Conservation (phyloP, 2,797 vertebrate species). For the Lophius americanus region DNA sequence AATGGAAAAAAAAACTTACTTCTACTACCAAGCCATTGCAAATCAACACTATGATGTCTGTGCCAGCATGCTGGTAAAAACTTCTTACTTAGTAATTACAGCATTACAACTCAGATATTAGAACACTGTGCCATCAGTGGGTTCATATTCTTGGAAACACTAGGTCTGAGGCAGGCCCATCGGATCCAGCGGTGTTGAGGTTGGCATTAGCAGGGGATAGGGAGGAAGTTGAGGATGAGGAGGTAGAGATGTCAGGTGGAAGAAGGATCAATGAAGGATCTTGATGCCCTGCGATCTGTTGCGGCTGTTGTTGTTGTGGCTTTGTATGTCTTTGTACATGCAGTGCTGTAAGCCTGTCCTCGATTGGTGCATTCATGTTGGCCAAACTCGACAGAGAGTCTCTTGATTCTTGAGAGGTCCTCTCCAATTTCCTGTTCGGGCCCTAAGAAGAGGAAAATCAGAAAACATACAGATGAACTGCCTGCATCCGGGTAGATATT, state of each 20-base stretch:
- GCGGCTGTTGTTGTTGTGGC: conserved; percentile 52
- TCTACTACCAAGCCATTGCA: conserved; percentile 63
- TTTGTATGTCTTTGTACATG: conserved; percentile 75
- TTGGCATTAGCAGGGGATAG: conserved; percentile 72
- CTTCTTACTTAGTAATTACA: conserved; percentile 63
- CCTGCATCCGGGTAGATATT: neutral
- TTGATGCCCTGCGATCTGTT: conserved; percentile 73
- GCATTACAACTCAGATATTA: conserved; percentile 54
- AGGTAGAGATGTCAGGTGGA: conserved; percentile 84
- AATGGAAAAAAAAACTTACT: conserved; percentile 43
- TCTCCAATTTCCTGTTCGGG: conserved; percentile 85
- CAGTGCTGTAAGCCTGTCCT: conserved; percentile 88
- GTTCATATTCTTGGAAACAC: conserved; percentile 89
- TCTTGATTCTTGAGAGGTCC: conserved; percentile 89
- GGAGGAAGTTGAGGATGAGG: conserved; percentile 85
- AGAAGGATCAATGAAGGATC: conserved; percentile 85
- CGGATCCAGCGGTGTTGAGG: conserved; percentile 83
- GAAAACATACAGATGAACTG: conserved; percentile 27
- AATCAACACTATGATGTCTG: conserved; percentile 65
- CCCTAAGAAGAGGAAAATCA: conserved; percentile 77
- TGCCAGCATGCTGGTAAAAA: conserved; percentile 73
- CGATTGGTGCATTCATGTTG: conserved; percentile 81
- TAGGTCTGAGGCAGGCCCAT: conserved; percentile 90
- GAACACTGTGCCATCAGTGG: conserved; percentile 37
- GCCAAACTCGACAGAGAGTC: conserved; percentile 85